These are phyloP conservation scores for Tupaia chinensis DNA, from an alignment of 2,113 vertebrate genomes.

Conservation along the genomic window DNA sequence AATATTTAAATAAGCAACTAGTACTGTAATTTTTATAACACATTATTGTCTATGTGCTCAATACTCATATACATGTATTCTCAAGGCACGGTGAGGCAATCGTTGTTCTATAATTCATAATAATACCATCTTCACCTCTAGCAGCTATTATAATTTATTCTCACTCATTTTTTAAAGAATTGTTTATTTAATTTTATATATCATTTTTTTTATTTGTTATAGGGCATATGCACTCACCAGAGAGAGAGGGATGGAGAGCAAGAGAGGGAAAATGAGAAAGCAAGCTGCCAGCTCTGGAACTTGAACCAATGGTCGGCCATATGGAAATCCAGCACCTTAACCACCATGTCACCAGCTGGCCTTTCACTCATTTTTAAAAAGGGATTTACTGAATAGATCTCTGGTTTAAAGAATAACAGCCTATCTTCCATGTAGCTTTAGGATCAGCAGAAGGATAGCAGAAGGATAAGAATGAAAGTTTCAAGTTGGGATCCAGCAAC, in stretches of 20 bases:
- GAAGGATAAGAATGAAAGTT: neutral
- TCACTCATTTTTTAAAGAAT: neutral
- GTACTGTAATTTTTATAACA: neutral
- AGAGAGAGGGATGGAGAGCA: too few relatives aligned
- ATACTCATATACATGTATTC: neutral
- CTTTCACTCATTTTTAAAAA: neutral
- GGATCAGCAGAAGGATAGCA: neutral
- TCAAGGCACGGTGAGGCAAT: neutral
- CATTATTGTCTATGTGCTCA: neutral
- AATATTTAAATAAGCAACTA: neutral
- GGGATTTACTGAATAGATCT: neutral
- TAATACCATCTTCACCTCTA: neutral
- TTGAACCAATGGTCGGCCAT: too few relatives aligned
- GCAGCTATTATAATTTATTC: neutral
- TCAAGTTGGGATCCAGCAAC: neutral
- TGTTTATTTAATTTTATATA: too few relatives aligned
- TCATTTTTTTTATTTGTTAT: too few relatives aligned
- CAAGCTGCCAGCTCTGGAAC: too few relatives aligned
- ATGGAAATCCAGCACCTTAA: too few relatives aligned
- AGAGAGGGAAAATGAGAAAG: too few relatives aligned
- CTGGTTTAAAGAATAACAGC: neutral
- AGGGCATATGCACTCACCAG: too few relatives aligned
- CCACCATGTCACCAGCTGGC: too few relatives aligned
- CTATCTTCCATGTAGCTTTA: too few relatives aligned
- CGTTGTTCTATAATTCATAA: constrained; percentile 17